Evolutionary conservation across 2,113 vertebrate genomes (phyloP).

Genomic region (Pholis gunnellus): DNA sequence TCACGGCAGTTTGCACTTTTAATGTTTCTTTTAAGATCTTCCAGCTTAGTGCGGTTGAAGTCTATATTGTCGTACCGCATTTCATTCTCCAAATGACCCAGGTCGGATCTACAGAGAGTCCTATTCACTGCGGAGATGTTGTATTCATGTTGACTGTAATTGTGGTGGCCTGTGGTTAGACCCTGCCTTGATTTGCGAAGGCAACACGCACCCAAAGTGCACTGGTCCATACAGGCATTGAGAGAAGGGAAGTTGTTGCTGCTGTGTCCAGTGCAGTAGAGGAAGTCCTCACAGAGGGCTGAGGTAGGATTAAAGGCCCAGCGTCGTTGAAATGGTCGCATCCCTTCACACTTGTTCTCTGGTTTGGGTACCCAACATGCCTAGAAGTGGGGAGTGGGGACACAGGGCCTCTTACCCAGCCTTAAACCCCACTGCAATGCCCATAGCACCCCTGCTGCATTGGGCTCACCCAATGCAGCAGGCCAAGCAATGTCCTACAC

Average conservation of each 20-base stretch:
- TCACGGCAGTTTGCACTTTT: conserved; percentile 16
- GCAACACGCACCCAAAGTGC: conserved; percentile 71
- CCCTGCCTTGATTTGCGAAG: conserved; percentile 41
- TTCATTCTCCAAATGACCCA: conserved; percentile 31
- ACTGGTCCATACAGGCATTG: conserved; percentile 57
- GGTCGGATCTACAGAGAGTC: conserved; percentile 21
- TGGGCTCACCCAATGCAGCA: conserved; percentile 40
- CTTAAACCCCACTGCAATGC: conserved; percentile 28
- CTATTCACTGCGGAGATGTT: conserved; percentile 34
- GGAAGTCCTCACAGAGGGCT: conserved; percentile 64
- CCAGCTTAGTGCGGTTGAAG: conserved; percentile 33
- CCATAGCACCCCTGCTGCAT: not conserved
- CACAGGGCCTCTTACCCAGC: conserved; percentile 45
- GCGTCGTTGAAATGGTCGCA: conserved; percentile 27
- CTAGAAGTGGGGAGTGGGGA: conserved; percentile 52
- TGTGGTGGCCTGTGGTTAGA: not conserved
- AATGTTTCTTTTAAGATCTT: conserved; percentile 10
- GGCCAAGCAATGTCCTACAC: not conserved
- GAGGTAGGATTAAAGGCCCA: conserved; percentile 65
- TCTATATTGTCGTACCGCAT: conserved; percentile 24
- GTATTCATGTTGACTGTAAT: conserved; percentile 35
- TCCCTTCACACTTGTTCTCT: conserved; percentile 50
- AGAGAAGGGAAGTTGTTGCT: conserved; percentile 62
- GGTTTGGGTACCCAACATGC: conserved; percentile 57
- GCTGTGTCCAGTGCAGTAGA: conserved; percentile 62